These are phyloP conservation scores for Syrrhaptes paradoxus DNA, from an alignment of 2,113 vertebrate species.

Conservation along the genomic window DNA sequence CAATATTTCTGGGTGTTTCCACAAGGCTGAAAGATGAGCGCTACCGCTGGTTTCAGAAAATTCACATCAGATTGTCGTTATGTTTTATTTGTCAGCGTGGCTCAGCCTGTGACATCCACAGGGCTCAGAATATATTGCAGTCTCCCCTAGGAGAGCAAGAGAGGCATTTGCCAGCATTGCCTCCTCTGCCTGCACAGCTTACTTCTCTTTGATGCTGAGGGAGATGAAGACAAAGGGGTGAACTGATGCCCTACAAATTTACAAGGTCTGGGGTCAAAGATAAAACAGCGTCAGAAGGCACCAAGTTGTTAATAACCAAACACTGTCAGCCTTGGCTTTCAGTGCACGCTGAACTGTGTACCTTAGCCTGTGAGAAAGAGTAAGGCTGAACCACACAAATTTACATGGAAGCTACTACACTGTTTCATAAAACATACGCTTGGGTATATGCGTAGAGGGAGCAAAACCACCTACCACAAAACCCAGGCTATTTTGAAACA, in stretches of 20 bases:
- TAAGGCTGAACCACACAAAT: background rate
- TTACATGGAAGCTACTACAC: background rate
- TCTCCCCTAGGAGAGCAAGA: background rate
- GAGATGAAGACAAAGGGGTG: background rate
- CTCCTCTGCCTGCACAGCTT: background rate
- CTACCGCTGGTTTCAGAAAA: conserved; percentile 7
- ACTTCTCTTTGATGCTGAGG: background rate
- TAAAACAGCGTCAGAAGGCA: conserved; percentile 11
- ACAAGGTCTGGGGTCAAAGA: background rate
- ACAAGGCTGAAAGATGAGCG: conserved; percentile 23
- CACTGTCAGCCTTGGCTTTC: background rate
- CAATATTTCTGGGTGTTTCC: background rate
- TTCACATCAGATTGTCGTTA: background rate
- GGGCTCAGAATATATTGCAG: background rate
- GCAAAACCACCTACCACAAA: background rate
- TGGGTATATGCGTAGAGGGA: background rate
- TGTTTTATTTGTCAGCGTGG: conserved; percentile 22
- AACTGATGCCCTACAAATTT: background rate
- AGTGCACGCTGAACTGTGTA: background rate
- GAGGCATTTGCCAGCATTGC: background rate
- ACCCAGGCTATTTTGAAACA: background rate
- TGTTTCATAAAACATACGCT: background rate
- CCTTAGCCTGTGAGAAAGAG: background rate
- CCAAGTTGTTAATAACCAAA: conserved; percentile 14
- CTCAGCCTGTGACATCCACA: background rate